These are phyloP conservation scores for Odontesthes bonariensis DNA, from an alignment of 2,113 vertebrate genomes.

Conservation along the genomic window DNA sequence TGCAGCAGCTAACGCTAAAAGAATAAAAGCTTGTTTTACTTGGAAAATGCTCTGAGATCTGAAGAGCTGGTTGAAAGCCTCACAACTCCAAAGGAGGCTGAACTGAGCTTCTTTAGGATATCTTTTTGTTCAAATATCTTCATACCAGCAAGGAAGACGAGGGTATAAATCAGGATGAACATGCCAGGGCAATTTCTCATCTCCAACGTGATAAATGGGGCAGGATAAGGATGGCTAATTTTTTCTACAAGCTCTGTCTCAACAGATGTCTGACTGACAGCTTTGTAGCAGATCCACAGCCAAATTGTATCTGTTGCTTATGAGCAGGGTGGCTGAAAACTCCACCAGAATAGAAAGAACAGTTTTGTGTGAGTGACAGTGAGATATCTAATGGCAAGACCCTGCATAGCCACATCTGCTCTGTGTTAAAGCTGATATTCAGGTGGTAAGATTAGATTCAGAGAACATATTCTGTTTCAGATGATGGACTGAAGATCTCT, in stretches of 20 bases:
- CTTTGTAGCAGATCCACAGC: slow-evolving; percentile 44
- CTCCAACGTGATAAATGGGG: slow-evolving; percentile 48
- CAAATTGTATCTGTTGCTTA: slow-evolving; percentile 11
- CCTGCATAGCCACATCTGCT: slow-evolving; percentile 45
- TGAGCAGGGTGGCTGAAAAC: slow-evolving; percentile 4
- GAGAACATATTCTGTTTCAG: slow-evolving; percentile 16
- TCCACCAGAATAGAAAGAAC: slow-evolving; percentile 22
- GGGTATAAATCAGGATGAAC: slow-evolving; percentile 39
- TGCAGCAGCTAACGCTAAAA: neutral
- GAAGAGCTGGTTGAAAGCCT: slow-evolving; percentile 11
- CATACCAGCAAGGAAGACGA: slow-evolving; percentile 32
- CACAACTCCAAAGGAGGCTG: slow-evolving; percentile 7
- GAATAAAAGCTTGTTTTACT: slow-evolving; percentile 42
- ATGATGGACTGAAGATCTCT: neutral
- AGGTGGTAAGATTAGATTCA: slow-evolving; percentile 1
- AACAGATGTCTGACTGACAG: slow-evolving; percentile 54
- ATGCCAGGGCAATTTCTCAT: slow-evolving; percentile 43
- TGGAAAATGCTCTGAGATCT: slow-evolving; percentile 34
- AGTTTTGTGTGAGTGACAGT: slow-evolving; percentile 26
- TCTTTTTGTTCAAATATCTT: slow-evolving; percentile 42
- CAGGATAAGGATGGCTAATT: slow-evolving; percentile 32
- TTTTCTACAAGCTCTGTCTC: slow-evolving; percentile 38
- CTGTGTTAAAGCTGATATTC: slow-evolving; percentile 1
- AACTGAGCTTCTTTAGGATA: slow-evolving; percentile 14
- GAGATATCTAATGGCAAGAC: slow-evolving; percentile 40